These are phyloP conservation scores for Amblyjoppa fuscipennis DNA, from an alignment of 2,888 invertebrate species.

Conservation along the genomic window DNA sequence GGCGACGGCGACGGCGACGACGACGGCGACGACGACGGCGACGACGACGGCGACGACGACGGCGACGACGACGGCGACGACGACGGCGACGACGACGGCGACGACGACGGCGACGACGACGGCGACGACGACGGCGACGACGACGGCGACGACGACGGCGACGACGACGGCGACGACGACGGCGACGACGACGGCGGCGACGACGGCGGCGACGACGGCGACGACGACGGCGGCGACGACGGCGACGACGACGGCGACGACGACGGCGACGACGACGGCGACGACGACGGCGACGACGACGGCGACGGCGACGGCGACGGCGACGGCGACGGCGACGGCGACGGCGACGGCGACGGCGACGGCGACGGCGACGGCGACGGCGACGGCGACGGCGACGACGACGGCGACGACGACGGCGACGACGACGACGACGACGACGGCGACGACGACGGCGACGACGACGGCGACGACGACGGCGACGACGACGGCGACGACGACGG, in stretches of 20 bases:
- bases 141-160: neutral
- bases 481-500: too few species aligned
- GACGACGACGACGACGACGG: neutral
- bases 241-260: neutral
- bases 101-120: neutral
- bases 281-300: too few species aligned
- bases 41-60: neutral
- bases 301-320: too few species aligned
- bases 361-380: too few species aligned
- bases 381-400: too few species aligned
- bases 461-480: neutral
- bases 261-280: too few species aligned
- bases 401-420: conserved; percentile 21
- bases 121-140: neutral
- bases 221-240: neutral
- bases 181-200: too few species aligned
- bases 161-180: too few species aligned
- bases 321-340: too few species aligned
- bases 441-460: neutral
- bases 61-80: neutral
- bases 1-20: neutral
- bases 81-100: neutral
- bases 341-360: too few species aligned
- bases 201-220: too few species aligned
- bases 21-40: neutral